Conservation (phyloP, 2,797 vertebrate species). For the Sebastes oblongus region DNA sequence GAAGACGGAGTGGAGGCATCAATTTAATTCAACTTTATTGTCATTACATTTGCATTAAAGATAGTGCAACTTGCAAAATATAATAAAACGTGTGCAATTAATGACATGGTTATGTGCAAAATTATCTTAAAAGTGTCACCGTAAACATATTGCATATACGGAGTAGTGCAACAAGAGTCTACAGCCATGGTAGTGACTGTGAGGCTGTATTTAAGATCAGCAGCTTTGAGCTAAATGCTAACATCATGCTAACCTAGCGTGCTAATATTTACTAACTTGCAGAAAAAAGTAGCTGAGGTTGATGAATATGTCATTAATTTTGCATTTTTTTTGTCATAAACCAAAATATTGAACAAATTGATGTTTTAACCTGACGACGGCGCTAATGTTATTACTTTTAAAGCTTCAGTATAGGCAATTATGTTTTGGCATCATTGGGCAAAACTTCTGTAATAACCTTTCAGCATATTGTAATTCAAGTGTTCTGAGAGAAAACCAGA, state of each 20-base stretch:
- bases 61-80: neutral
- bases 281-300: neutral
- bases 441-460: rapidly evolving
- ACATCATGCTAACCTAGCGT: neutral
- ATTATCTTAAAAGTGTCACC: no score
- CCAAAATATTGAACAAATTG: neutral
- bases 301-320: neutral
- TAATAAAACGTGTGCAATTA: no score
- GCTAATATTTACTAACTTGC: neutral
- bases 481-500: no score
- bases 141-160: neutral
- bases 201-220: neutral
- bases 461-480: no score
- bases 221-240: neutral
- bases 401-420: no score
- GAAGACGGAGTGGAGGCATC: neutral
- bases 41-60: neutral
- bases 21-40: neutral
- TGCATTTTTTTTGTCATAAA: neutral
- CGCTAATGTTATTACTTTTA: no score
- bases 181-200: neutral
- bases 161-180: neutral
- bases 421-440: no score
- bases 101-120: no score
- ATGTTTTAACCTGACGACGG: neutral